Base-by-base conservation (phyloP, 2,888 invertebrate species). In the Ommatoiulus sabulosus region DNA sequence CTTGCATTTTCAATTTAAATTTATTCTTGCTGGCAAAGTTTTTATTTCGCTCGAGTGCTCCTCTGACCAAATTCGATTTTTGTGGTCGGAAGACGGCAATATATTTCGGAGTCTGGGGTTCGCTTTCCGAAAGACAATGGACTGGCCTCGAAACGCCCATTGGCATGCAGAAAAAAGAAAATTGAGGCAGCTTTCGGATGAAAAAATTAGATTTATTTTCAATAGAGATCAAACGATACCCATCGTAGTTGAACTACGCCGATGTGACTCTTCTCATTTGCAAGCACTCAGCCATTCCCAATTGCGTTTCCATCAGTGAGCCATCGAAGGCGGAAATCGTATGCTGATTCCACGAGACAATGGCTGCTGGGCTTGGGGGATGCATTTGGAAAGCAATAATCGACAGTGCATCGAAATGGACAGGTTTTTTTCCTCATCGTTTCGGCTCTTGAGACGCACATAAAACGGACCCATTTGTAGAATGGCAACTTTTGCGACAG, bases 211-310 rank as follows among this genome's bases (percentile, higher is more conserved):
- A 72, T 72, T 72, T 72, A 72, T 72, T 72, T 72, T 72, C 72
- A 72, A 72, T 72, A 72, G 72, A 72, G 72, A 72, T 72, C 24
- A 72, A 72, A 72, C 72, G 72, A 72, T 72, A 72, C 72, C 72
- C 72, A 72, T 72, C 24, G 72, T 24, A 3, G 52, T 52, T 12
- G 15, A 2, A 12, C 10, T 72, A 24, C n/a, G 72, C n/a, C 10
- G 63, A n/a, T 72, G 63, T n/a, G 72, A 24, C 3, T 72, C 24
- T 72, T 72, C 20, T 72, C 72, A 72, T 72, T 72, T 72, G 72
- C 72, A 24, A 72, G 72, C 72, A 72, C 72, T 72, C 24, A 72
- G 72, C 72, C 72, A 24, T 72, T n/a, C 72, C 72, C 72, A 72
- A 72, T 72, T 72, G 72, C 72, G 24, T 72, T 72, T 72, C 72